phyloP scores from a whole-genome alignment of 1,140 invertebrate species.

The Atta colombica region DNA sequence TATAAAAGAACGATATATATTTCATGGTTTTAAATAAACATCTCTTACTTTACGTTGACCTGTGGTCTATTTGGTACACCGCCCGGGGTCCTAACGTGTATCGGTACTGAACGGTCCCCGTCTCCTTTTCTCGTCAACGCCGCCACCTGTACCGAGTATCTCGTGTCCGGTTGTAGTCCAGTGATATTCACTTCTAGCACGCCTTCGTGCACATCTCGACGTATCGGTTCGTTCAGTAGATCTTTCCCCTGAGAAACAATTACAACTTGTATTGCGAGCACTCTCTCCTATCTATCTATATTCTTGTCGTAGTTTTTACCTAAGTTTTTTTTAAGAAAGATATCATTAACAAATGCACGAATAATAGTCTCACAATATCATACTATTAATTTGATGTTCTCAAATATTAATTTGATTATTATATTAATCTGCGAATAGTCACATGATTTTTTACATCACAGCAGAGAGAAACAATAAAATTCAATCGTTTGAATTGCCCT shows the following conservation, averaged over 20 bases:
- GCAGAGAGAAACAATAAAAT: too few species aligned
- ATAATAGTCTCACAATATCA: neutral
- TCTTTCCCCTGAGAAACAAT: constrained; percentile 89
- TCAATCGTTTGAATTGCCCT: too few species aligned
- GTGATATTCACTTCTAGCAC: constrained; percentile 94
- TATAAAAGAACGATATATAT: neutral
- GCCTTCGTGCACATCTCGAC: constrained; percentile 93
- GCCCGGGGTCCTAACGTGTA: constrained; percentile 95
- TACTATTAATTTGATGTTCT: neutral
- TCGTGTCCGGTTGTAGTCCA: constrained; percentile 96
- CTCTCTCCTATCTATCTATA: neutral
- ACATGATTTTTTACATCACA: too few species aligned
- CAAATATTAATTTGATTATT: constrained; percentile 4
- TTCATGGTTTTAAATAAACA: neutral
- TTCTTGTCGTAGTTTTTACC: neutral
- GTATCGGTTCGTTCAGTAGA: constrained; percentile 93
- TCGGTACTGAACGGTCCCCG: constrained; percentile 94
- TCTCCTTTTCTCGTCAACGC: constrained; percentile 98
- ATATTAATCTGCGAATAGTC: neutral
- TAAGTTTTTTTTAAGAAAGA: neutral
- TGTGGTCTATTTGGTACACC: constrained; percentile 96
- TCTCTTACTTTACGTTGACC: constrained; percentile 92
- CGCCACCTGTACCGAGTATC: constrained; percentile 97
- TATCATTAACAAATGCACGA: neutral
- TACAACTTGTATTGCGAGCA: neutral